A percentile compares a stretch with the other conserved stretches of the same genome.
These are phyloP conservation scores for Anoplopoma fimbria DNA, from an alignment of 2,113 vertebrate species.

Conservation along the genomic window DNA sequence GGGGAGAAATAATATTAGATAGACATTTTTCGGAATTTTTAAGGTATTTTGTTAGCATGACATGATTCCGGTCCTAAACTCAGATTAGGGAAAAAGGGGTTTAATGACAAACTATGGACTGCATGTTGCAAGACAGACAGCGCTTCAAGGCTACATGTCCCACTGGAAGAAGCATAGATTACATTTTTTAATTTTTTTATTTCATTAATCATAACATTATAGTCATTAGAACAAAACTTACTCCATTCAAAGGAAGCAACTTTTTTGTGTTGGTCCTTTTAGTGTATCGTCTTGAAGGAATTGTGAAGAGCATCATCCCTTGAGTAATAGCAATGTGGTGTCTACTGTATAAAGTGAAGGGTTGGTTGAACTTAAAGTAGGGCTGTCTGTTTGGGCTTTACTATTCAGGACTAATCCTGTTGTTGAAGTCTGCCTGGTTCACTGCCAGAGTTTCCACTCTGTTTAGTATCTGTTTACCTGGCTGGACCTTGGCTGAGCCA, in stretches of 20 bases:
- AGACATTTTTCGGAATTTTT: neutral
- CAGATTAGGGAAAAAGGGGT: neutral
- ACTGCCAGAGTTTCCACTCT: conserved; percentile 26
- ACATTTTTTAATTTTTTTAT: neutral
- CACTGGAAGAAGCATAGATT: neutral
- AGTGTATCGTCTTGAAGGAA: neutral
- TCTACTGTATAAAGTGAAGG: neutral
- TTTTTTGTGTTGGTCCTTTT: neutral
- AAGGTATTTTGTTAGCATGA: neutral
- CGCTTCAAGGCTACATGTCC: neutral
- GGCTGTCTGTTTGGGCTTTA: conserved; percentile 27
- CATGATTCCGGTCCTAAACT: neutral
- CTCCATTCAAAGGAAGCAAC: neutral
- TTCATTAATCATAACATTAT: neutral
- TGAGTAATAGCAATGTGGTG: neutral
- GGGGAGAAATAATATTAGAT: neutral
- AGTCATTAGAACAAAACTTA: neutral
- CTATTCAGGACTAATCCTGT: conserved; percentile 42
- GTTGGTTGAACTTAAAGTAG: conserved; percentile 12
- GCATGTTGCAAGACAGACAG: neutral
- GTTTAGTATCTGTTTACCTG: conserved; percentile 52
- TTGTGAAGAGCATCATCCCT: neutral
- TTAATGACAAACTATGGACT: neutral
- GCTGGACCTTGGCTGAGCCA: conserved; percentile 49
- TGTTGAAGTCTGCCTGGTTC: conserved; percentile 48